Base-by-base conservation (phyloP, 2,113 vertebrate species). In the Athene cunicularia region DNA sequence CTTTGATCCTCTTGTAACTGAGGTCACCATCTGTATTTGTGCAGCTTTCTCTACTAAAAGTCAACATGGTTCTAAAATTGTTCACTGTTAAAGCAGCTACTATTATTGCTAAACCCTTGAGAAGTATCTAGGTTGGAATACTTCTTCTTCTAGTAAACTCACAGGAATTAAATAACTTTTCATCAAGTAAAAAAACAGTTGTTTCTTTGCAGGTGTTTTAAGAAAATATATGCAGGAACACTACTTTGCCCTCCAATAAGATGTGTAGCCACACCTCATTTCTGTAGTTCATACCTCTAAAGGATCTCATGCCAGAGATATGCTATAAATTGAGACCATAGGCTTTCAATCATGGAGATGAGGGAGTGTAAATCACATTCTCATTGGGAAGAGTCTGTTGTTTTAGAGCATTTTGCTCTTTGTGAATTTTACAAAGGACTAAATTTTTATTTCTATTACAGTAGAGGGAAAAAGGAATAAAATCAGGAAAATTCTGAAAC, bases 361-460 rank as follows among this genome's bases (percentile, higher is more conserved):
- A 43, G 9, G 10, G 16, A 53, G 7, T 43, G 22, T 39, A 86
- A 58, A 80, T 37, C 49, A 70, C 16, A 80, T 55, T 80, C 41
- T 66, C 28, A 39, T 11, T 3, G 2, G 10, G 35, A 83, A 81
- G 39, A 45, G 62, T 75, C 13, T 55, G 2, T 26, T 81, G 26
- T 1, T 83, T 94, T 94, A 85, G 56, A 88, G 82, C 24, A 75
- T 90, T 94, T 89, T 97, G 68, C 56, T 89, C 37, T 88, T 58
- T 90, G 32, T 86, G 84, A 93, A 91, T 88, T 95, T 94, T 37
- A 90, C 14, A 82, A 86, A 96, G 84, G 77, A 88, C 66, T 92
- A 84, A 53, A 55, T 63, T 79, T 39, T 33, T 2, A 60, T 39
- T 20, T 82, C 37, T 53, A 4, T 47, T 26, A 82, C 11, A 12